Conservation (phyloP, 1,140 invertebrate species). For the Apolygus lucorum region DNA sequence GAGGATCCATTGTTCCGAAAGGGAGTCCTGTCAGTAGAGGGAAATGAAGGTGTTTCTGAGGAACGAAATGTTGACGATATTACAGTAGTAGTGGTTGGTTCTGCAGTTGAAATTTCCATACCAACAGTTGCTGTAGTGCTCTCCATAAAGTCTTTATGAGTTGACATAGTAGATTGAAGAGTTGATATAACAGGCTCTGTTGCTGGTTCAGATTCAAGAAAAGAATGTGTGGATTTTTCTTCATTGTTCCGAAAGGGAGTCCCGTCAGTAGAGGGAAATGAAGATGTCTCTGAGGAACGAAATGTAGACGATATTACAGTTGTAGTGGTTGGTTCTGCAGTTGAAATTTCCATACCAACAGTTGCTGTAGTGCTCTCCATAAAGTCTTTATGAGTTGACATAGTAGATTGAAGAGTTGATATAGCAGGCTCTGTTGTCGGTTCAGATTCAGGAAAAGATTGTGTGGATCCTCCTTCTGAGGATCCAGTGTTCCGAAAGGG, state of each 20-base stretch:
- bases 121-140: background rate
- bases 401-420: background rate
- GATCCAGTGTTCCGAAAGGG: background rate
- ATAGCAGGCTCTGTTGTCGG: background rate
- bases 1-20: background rate
- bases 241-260: background rate
- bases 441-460: too few relatives aligned
- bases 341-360: constrained; percentile 3
- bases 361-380: background rate
- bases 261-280: background rate
- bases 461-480: too few relatives aligned
- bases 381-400: background rate
- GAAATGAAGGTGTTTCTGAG: background rate
- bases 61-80: background rate
- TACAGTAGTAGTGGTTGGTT: constrained; percentile 1
- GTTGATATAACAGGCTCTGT: too few relatives aligned
- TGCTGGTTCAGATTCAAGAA: background rate
- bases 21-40: background rate
- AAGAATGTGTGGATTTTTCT: too few relatives aligned
- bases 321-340: constrained; percentile 6
- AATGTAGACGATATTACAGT: background rate
- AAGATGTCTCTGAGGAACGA: constrained; percentile 1
- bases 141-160: background rate
- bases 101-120: constrained; percentile 1
- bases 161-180: background rate